Conservation (phyloP, 1,140 invertebrate genomes). For the Cecropterus lyciades region DNA sequence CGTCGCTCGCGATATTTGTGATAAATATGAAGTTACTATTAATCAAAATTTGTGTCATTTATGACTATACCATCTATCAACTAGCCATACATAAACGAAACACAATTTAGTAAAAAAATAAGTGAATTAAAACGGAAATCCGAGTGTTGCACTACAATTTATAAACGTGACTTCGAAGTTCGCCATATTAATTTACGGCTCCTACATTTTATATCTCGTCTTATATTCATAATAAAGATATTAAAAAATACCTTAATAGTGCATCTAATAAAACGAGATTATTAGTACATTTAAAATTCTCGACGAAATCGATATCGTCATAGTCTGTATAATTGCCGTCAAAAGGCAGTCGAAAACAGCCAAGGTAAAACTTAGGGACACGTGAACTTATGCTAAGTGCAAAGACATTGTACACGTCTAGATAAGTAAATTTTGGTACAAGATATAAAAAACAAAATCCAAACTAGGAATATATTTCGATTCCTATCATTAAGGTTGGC, state of each 20-base stretch:
- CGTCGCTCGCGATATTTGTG: too few relatives aligned
- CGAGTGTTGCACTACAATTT: background rate
- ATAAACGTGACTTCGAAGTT: background rate
- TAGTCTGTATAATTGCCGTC: background rate
- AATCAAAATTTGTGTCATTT: too few relatives aligned
- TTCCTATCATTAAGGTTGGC: background rate
- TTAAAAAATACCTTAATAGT: background rate
- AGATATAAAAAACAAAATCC: background rate
- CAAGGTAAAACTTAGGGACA: conserved; percentile 39
- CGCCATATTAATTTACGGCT: too few relatives aligned
- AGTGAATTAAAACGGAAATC: background rate
- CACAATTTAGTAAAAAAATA: background rate
- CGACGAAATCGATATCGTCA: conserved; percentile 8
- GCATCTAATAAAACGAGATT: background rate
- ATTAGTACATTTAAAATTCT: background rate
- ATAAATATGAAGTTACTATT: too few relatives aligned
- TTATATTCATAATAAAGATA: background rate
- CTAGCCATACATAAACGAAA: background rate
- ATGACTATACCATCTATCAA: too few relatives aligned
- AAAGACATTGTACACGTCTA: background rate
- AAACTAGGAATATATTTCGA: background rate
- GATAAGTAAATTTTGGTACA: background rate
- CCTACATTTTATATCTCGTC: too few relatives aligned
- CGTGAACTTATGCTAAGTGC: conserved; percentile 41
- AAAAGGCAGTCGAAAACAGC: conserved; percentile 4